Evolutionary conservation across 2,888 invertebrate genomes (phyloP).

Genomic region (Hypomecis punctinalis): DNA sequence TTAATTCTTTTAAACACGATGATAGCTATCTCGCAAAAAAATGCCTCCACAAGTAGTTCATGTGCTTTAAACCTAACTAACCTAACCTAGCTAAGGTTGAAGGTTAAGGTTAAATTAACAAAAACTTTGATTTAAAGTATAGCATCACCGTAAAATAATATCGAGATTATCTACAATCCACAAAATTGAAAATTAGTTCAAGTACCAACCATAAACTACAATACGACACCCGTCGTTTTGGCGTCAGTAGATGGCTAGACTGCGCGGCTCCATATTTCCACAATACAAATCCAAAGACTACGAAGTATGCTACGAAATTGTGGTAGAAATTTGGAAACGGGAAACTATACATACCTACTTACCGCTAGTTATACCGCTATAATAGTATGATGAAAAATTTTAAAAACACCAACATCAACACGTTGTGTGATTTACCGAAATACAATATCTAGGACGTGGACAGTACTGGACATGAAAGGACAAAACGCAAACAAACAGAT

Average conservation of each 20-base stretch:
- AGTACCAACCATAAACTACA: constrained; percentile 40
- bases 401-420: background rate
- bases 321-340: too few relatives aligned
- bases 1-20: too few relatives aligned
- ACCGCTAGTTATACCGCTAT: too few relatives aligned
- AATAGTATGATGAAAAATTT: too few relatives aligned
- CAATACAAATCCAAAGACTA: constrained; percentile 41
- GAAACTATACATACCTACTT: background rate
- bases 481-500: constrained; percentile 12
- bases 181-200: constrained; percentile 14
- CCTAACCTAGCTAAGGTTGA: too few relatives aligned
- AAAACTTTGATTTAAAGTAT: background rate
- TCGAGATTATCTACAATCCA: background rate
- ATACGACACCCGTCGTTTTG: constrained; percentile 45
- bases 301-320: background rate
- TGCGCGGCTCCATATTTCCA: constrained; percentile 65
- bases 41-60: too few relatives aligned
- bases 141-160: background rate
- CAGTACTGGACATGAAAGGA: background rate
- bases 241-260: constrained; percentile 70
- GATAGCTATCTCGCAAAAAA: too few relatives aligned
- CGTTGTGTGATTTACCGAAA: background rate
- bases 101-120: too few relatives aligned
- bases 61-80: too few relatives aligned
- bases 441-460: background rate